These are phyloP conservation scores for Myiozetetes cayanensis DNA, from an alignment of 2,113 vertebrate genomes.

Conservation along the genomic window DNA sequence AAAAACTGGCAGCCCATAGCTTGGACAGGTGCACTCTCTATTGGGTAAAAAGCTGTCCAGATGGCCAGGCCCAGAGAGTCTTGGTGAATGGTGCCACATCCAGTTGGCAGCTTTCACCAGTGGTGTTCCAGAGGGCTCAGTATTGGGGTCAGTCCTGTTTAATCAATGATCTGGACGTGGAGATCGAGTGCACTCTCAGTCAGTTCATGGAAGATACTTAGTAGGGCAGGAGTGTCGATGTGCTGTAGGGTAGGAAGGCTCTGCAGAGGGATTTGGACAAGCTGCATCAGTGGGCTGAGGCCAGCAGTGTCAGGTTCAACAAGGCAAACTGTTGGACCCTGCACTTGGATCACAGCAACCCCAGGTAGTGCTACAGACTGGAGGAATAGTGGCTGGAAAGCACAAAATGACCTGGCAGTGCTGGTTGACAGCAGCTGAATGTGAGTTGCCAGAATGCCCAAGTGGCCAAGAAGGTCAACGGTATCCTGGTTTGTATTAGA, in stretches of 20 bases:
- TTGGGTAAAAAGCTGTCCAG: neutral
- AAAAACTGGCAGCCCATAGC: neutral
- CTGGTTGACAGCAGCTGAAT: neutral
- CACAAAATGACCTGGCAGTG: neutral
- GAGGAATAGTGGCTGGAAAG: neutral
- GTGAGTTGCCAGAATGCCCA: neutral
- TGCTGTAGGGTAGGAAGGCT: neutral
- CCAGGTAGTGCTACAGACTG: neutral
- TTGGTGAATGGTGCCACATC: neutral
- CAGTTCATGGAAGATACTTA: rapidly evolving
- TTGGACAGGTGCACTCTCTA: neutral
- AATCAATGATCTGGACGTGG: too few relatives aligned
- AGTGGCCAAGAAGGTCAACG: neutral
- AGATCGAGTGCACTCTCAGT: neutral
- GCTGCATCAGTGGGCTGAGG: neutral
- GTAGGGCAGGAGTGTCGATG: neutral
- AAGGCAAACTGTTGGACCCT: neutral
- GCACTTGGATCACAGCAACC: neutral
- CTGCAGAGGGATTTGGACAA: neutral
- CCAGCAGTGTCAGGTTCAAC: neutral
- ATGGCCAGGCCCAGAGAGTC: neutral
- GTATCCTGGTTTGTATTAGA: neutral
- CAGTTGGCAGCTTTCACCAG: neutral
- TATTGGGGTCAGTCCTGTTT: neutral
- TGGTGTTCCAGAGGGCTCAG: neutral